Conservation (phyloP, 2,113 vertebrate species). For the Callithrix jacchus region DNA sequence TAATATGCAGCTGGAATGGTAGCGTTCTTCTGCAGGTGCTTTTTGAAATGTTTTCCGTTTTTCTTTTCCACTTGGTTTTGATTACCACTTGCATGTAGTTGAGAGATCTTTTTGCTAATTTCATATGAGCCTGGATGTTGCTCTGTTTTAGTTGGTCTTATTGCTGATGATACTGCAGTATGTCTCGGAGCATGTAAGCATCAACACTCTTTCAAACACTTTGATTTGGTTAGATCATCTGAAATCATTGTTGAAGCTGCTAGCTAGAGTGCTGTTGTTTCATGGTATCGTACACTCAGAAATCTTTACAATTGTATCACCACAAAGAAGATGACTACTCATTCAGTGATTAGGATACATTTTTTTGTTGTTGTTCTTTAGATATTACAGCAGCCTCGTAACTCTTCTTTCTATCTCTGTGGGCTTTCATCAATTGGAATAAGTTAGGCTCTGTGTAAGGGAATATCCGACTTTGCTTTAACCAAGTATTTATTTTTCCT, state of each 20-base stretch:
- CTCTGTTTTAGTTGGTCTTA: conserved; percentile 53
- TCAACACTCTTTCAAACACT: conserved; percentile 45
- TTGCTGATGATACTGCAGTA: conserved; percentile 30
- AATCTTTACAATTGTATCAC: background rate
- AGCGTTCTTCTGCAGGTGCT: conserved; percentile 51
- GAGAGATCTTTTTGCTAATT: conserved; percentile 56
- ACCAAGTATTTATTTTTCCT: conserved; percentile 26
- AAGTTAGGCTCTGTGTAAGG: background rate
- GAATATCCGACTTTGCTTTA: conserved; percentile 38
- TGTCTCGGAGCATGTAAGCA: background rate
- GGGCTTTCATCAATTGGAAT: background rate
- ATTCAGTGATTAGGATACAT: background rate
- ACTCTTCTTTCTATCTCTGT: background rate
- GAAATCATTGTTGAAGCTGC: conserved; percentile 2
- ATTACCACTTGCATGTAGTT: conserved; percentile 35
- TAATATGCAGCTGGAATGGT: conserved; percentile 23
- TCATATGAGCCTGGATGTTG: conserved; percentile 8
- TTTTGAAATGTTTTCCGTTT: conserved; percentile 46
- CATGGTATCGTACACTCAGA: background rate
- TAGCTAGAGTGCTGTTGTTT: conserved; percentile 10
- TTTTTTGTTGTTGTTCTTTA: background rate
- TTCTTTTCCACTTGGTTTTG: conserved; percentile 55
- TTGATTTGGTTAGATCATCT: conserved; percentile 56
- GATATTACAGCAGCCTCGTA: background rate
- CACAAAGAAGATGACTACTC: background rate